A percentile compares a stretch with the other conserved stretches of the same genome.
Evolutionary conservation across 2,113 vertebrate species (phyloP).

Genomic region (Chamaetylas fuelleborni): DNA sequence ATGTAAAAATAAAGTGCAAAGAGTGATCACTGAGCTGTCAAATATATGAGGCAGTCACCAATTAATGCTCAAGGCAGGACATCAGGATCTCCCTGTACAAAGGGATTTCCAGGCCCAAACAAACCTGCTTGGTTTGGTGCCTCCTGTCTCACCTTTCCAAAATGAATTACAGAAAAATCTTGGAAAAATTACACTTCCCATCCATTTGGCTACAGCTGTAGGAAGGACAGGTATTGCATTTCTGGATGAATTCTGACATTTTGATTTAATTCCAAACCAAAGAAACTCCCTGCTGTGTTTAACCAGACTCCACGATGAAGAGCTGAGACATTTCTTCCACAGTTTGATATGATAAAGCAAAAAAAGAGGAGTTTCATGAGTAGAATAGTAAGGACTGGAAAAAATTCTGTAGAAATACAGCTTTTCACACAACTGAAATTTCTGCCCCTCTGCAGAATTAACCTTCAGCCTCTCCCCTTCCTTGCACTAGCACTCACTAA

Average conservation of each 20-base stretch:
- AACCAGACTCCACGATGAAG: background rate
- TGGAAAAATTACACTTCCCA: background rate
- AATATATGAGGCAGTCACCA: background rate
- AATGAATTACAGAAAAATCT: background rate
- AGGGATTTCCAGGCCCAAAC: background rate
- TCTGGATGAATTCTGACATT: background rate
- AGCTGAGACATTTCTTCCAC: background rate
- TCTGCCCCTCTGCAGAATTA: background rate
- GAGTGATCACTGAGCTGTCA: background rate
- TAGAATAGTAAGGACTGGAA: background rate
- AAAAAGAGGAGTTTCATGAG: background rate
- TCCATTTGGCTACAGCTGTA: background rate
- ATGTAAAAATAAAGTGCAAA: background rate
- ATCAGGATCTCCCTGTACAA: background rate
- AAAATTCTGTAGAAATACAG: background rate
- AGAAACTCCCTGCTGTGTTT: background rate
- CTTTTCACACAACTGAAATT: background rate
- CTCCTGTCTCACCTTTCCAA: background rate
- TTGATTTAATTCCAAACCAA: background rate
- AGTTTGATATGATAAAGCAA: background rate
- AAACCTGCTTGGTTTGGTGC: background rate
- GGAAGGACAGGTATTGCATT: background rate
- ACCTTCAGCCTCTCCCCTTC: background rate
- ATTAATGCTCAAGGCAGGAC: background rate
- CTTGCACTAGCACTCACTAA: background rate